Evolutionary conservation across 2,888 invertebrate genomes (phyloP).

Genomic region (Falcaria lacertinaria): DNA sequence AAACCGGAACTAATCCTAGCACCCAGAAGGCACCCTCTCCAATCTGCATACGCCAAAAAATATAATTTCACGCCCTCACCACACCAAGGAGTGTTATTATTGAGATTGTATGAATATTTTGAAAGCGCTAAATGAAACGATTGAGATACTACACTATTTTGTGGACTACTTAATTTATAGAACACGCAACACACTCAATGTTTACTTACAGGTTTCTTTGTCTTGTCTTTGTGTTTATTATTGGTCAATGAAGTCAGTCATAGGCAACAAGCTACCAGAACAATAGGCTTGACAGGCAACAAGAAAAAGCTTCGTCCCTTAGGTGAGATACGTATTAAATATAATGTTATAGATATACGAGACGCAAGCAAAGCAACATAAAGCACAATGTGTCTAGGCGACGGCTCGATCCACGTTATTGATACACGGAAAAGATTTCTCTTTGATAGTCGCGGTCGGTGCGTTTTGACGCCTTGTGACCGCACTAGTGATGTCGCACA

Average conservation of each 20-base stretch:
- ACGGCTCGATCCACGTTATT: constrained; percentile 63
- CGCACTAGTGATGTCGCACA: constrained; percentile 19
- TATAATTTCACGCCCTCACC: constrained; percentile 76
- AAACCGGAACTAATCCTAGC: constrained; percentile 71
- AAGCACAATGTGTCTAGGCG: constrained; percentile 64
- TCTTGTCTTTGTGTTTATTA: too few species aligned
- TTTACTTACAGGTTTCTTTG: too few species aligned
- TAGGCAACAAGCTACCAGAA: too few species aligned
- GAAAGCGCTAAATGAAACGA: constrained; percentile 22
- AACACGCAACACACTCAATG: background rate
- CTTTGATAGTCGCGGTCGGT: constrained; percentile 78
- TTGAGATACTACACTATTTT: too few species aligned
- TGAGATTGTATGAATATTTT: constrained; percentile 30
- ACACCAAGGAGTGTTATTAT: constrained; percentile 52
- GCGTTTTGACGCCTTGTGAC: constrained; percentile 68
- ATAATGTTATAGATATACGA: background rate
- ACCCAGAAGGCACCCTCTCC: constrained; percentile 50
- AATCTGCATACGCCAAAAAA: constrained; percentile 77
- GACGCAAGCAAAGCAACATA: constrained; percentile 25
- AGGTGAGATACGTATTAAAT: background rate
- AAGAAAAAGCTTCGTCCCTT: constrained; percentile 1
- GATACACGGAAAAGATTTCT: constrained; percentile 81
- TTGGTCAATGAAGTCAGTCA: too few species aligned
- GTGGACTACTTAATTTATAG: too few species aligned
- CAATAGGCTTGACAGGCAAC: too few species aligned